Evolutionary conservation across 2,888 invertebrate species (phyloP), one percentile per base, ranked within the genome.

Genomic region (Drosophila acutilabella): DNA sequence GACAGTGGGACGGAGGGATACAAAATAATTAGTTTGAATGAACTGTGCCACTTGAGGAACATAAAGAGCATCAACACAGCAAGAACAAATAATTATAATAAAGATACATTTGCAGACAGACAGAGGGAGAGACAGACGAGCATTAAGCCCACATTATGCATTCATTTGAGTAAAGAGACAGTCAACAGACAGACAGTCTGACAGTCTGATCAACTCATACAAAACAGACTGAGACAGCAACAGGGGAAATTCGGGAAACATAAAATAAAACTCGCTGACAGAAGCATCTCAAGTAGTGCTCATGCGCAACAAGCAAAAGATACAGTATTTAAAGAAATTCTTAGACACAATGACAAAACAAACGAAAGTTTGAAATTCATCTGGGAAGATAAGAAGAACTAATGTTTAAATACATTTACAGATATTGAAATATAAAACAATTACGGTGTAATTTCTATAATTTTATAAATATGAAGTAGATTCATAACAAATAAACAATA

Each of bases 91-190:
- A 68, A 54, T 45, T 40, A 64, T 67, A 64, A 80, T 51, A 58
- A 57, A 68, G 68, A 71, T 62, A 74, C 70, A 79, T 69, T 71
- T 71, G 47, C 64, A 68, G 50, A 48, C 60, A 52, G 18, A 50
- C 65, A 36, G 67, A 45, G 57, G 41, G 56, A 64, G 45, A 61
- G 42, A 45, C 52, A 50, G 50, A 51, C 50, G 51, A 59, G 66
- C 76, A 86, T 86, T 86, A 82, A 75, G 77, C 64, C 50, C 57
- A 68, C 71, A 86, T 83, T 84, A 84, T 86, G 81, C 81, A 77
- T 79, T 71, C 84, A 79, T 80, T 80, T 80, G 72, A 67, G 67
- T 52, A 67, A 50, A 41, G 51, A 44, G 57, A 68, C 54, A 38
- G 36, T 16, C 47, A 47, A 52, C 20, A 20, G 20, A 0, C 20